Conservation (phyloP, 2,888 invertebrate species). For the Oxytorus armatus region DNA sequence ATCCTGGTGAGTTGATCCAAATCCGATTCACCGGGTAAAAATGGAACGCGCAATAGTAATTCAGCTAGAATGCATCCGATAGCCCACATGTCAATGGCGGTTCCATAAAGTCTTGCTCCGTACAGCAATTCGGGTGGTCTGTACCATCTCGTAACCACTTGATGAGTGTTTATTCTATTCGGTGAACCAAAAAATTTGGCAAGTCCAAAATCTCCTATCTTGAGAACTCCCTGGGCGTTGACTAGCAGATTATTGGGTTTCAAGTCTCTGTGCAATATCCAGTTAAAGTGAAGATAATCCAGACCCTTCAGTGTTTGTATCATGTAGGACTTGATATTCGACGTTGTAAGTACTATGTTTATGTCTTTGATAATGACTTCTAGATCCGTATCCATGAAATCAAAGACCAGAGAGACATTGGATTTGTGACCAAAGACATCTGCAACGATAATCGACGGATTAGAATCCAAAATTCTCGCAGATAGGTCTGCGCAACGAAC, state of each 20-base stretch:
- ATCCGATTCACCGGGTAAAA: constrained; percentile 98
- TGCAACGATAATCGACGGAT: constrained; percentile 78
- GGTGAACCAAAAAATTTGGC: constrained; percentile 99
- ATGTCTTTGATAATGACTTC: constrained; percentile 97
- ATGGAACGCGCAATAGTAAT: constrained; percentile 94
- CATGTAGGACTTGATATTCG: constrained; percentile 97
- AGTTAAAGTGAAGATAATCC: constrained; percentile 97
- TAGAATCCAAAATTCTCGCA: neutral
- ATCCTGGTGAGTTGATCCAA: constrained; percentile 98
- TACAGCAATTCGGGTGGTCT: constrained; percentile 97
- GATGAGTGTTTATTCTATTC: constrained; percentile 97
- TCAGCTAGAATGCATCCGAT: constrained; percentile 99
- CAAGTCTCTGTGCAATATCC: constrained; percentile 99
- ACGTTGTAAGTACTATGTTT: constrained; percentile 94
- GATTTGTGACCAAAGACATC: constrained; percentile 99
- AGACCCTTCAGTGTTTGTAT: constrained; percentile 97
- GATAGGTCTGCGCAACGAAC: no score
- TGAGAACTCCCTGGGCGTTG: constrained; percentile 95
- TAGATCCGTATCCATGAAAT: constrained; percentile 99
- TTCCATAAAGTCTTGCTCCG: constrained; percentile 97
- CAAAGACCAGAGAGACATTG: constrained; percentile 99
- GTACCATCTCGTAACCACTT: constrained; percentile 98
- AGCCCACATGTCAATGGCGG: constrained; percentile 99
- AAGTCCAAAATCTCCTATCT: constrained; percentile 99
- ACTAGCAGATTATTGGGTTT: constrained; percentile 99